phyloP scores from a whole-genome alignment of 2,888 invertebrate genomes.

The Cantharis nigra region DNA sequence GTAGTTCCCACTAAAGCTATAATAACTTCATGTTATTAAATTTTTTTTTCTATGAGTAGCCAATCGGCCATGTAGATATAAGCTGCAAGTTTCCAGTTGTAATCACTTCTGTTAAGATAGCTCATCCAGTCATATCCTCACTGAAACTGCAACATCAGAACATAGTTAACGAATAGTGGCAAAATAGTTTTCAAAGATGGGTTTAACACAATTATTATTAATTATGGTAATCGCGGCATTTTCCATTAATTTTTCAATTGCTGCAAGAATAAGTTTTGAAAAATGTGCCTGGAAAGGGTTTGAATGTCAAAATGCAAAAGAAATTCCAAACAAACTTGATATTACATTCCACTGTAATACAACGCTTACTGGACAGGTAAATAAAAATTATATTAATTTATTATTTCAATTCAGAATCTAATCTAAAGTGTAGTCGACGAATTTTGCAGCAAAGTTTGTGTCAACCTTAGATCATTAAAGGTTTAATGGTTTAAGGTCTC shows the following conservation, averaged over 20 bases:
- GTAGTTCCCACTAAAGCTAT: not conserved
- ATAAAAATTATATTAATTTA: conserved; percentile 3
- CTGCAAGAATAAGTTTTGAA: conserved; percentile 23
- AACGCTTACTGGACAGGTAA: conserved; percentile 28
- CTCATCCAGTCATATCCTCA: not conserved
- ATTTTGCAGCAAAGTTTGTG: not conserved
- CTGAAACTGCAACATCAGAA: not conserved
- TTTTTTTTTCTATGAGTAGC: not conserved
- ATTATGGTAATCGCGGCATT: not conserved
- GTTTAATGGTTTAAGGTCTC: too few relatives aligned
- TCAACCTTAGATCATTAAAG: too few relatives aligned
- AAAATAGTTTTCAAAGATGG: not conserved
- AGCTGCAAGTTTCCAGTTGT: not conserved
- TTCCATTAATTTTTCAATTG: not conserved
- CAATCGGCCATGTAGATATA: conserved; percentile 5
- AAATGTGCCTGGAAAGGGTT: conserved; percentile 33
- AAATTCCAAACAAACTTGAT: conserved; percentile 23
- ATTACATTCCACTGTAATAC: conserved; percentile 26
- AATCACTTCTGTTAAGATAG: conserved; percentile 1
- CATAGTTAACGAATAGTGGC: not conserved
- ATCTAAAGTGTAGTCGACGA: not conserved
- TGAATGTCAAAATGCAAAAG: conserved; percentile 19
- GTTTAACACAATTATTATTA: not conserved
- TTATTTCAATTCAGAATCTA: not conserved
- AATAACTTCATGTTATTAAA: not conserved